Evolutionary conservation across 2,797 vertebrate species (phyloP).

Genomic region (Cetoscarus ocellatus): DNA sequence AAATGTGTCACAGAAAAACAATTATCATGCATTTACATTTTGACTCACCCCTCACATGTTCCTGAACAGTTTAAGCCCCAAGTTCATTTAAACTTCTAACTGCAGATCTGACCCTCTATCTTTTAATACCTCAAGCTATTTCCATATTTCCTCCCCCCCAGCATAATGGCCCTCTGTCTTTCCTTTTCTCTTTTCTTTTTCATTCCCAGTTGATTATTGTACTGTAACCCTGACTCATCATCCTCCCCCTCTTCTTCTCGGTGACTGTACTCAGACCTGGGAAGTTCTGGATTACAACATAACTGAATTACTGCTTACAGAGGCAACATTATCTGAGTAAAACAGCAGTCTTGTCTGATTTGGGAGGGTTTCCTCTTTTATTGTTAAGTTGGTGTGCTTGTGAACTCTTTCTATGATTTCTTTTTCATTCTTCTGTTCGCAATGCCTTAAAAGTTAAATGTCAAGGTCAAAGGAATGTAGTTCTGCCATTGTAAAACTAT

Average conservation of each 20-base stretch:
- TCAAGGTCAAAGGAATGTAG: conserved; percentile 5
- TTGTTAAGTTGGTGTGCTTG: conserved; percentile 24
- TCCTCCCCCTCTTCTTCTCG: conserved; percentile 26
- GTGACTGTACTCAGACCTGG: conserved; percentile 34
- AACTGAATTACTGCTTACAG: conserved; percentile 17
- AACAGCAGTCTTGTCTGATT: background rate
- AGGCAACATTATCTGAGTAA: conserved; percentile 5
- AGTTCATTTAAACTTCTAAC: conserved; percentile 1
- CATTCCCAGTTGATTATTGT: conserved; percentile 27
- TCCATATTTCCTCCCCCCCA: conserved; percentile 37
- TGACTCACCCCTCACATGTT: background rate
- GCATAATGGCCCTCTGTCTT: conserved; percentile 26
- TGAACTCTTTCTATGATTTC: conserved; percentile 1
- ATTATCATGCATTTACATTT: background rate
- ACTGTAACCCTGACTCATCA: conserved; percentile 56
- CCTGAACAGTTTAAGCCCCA: background rate
- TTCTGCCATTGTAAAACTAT: conserved; percentile 1
- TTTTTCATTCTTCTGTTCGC: no score
- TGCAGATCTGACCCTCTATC: conserved; percentile 13
- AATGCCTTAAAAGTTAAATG: conserved; percentile 2
- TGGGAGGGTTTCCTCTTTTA: background rate
- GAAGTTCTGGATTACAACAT: conserved; percentile 40
- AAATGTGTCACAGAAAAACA: background rate
- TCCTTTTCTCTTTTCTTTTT: conserved; percentile 45
- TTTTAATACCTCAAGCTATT: conserved; percentile 50